These are phyloP conservation scores for Ranitomeya imitator DNA, from an alignment of 2,113 vertebrate genomes.

Conservation along the genomic window DNA sequence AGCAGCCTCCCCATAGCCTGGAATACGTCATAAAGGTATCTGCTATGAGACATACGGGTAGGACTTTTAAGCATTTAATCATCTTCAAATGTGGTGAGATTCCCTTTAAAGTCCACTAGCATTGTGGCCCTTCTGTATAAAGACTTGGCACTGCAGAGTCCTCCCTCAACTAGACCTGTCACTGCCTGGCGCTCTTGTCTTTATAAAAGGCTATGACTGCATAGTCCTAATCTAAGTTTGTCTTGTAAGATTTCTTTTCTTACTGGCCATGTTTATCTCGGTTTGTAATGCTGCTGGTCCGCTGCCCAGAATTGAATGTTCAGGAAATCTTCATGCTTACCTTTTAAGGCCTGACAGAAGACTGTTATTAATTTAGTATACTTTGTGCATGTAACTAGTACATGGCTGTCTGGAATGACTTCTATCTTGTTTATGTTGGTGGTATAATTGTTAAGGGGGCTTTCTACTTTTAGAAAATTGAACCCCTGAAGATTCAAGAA, in stretches of 20 bases:
- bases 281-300: constrained; percentile 23
- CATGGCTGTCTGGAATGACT: neutral
- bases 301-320: constrained; percentile 31
- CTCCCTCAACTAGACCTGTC: too few species aligned
- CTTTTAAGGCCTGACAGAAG: constrained; percentile 28
- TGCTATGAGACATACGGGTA: too few species aligned
- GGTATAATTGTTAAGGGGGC: neutral
- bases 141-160: too few species aligned
- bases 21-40: too few species aligned
- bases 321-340: constrained; percentile 11
- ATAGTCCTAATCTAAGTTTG: neutral
- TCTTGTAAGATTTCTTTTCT: neutral
- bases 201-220: neutral
- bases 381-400: neutral
- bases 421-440: neutral
- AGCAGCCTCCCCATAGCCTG: too few species aligned
- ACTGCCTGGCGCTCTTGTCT: too few species aligned
- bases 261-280: neutral
- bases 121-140: too few species aligned
- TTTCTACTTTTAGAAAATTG: too few species aligned
- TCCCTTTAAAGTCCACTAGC: too few species aligned
- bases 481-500: too few species aligned
- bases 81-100: too few species aligned
- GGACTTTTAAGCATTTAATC: too few species aligned
- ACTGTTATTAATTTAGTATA: constrained; percentile 2